Evolutionary conservation across 2,797 vertebrate species (phyloP), one percentile per base, ranked within the genome.

Genomic region (Loriculus beryllinus): DNA sequence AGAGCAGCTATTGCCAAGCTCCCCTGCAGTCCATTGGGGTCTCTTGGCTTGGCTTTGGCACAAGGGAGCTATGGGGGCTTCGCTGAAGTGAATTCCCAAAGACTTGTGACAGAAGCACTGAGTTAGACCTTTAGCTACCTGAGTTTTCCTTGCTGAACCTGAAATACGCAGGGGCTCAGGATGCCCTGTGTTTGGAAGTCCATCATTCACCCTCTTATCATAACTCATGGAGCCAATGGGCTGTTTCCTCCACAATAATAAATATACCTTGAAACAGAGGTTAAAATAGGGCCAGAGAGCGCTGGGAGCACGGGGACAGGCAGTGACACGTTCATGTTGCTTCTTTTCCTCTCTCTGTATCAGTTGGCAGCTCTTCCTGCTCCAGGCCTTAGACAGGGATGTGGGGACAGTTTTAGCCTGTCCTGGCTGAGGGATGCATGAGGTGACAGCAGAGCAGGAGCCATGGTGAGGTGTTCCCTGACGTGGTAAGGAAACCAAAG

Each of bases 181-280:
- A 28, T 90, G 65, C 48, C 52, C 48, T 1, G 0, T 33, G 31
- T 90, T 51, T 76, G 62, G 26, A 79, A 82, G 86, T 37, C 64
- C 78, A 86, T 80, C 70, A 20, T 76, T 91, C 69, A 48, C 25
- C 42, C 23, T 70, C 54, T 88, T 71, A 72, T 37, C 64, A 22
- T 81, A 90, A 86, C 42, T 90, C 60, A 57, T 0, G 2, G 11
- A 88, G 69, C 77, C 93, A 82, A 47, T 6, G 5, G 67, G 71
- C 90, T 94, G 90, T 88, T 95, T 96, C 95, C 93, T 93, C 88
- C 4, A 2, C 33, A 92, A 76, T 86, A 95, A 87, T 37, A 91
- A 93, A 88, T 82, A 85, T 23, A 26, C 63, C 79, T 88, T 81
- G 85, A 86, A 93, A 77, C 1, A 6, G 75, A 86, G 90, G 87